phyloP scores from a whole-genome alignment of 2,797 vertebrate species.

The Salarias fasciatus region DNA sequence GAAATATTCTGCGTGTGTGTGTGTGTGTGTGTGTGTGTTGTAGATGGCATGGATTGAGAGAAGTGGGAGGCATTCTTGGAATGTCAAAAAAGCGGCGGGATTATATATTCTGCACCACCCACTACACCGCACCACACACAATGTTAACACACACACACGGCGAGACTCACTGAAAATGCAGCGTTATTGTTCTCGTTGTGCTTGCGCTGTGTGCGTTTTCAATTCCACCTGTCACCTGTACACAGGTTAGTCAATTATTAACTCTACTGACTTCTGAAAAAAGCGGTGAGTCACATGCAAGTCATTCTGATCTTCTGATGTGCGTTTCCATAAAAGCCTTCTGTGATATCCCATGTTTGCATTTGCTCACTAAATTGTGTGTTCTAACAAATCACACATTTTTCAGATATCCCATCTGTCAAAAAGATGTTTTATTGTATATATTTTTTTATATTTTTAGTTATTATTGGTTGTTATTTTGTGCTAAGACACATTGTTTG shows the following conservation, averaged over 20 bases:
- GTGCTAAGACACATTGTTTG: too few relatives aligned
- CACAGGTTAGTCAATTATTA: not conserved
- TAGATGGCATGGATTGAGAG: slow-evolving; percentile 13
- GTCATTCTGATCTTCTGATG: not conserved
- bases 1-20: slow-evolving; percentile 6
- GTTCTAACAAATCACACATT: too few relatives aligned
- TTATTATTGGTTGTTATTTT: too few relatives aligned
- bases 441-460: too few relatives aligned
- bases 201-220: slow-evolving; percentile 2
- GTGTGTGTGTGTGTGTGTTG: not conserved
- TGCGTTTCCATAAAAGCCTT: not conserved
- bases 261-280: not conserved
- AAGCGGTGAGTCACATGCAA: not conserved
- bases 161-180: not conserved
- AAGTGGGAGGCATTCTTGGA: slow-evolving; percentile 49
- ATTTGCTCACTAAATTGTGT: too few relatives aligned
- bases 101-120: slow-evolving; percentile 52
- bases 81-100: slow-evolving; percentile 61
- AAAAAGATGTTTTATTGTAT: too few relatives aligned
- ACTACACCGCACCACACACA: slow-evolving; percentile 7
- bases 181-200: not conserved
- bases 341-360: fast-evolving
- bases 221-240: not conserved
- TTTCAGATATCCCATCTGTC: too few relatives aligned
- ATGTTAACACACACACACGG: slow-evolving; percentile 19